phyloP scores from a whole-genome alignment of 35 echinoderm and acorn worm genomes.

The Ptychodera flava region DNA sequence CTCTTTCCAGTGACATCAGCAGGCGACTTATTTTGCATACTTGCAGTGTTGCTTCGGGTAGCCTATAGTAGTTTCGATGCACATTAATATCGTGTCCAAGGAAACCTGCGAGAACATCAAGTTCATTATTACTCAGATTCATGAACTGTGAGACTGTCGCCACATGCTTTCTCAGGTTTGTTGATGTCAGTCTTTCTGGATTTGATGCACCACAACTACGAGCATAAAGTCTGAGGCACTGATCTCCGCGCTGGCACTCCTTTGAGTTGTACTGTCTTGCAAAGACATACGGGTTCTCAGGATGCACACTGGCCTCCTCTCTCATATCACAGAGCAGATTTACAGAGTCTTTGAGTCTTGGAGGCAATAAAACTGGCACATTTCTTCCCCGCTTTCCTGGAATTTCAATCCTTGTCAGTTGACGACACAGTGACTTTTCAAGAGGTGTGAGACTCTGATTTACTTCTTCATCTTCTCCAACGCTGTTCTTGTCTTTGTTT shows the following conservation, averaged over 20 bases:
- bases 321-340: neutral
- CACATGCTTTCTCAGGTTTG: conserved; percentile 15
- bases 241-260: neutral
- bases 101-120: conserved; percentile 38
- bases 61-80: conserved; percentile 41
- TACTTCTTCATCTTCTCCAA: neutral
- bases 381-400: conserved; percentile 49
- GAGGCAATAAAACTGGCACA: conserved; percentile 45
- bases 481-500: neutral
- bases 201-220: conserved; percentile 29
- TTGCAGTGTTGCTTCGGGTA: conserved; percentile 14
- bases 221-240: neutral
- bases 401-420: conserved; percentile 37
- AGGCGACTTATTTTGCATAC: conserved; percentile 29
- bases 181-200: conserved; percentile 17
- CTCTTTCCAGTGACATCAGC: conserved; percentile 23
- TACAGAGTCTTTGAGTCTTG: neutral
- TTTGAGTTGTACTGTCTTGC: neutral
- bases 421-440: neutral
- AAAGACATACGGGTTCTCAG: neutral
- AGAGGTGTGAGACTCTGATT: neutral
- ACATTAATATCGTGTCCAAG: conserved; percentile 45
- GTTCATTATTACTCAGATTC: conserved; percentile 29
- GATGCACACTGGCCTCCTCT: neutral
- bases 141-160: conserved; percentile 19